Base-by-base conservation (phyloP, 2,797 vertebrate species). In the Bradypodion ventrale region DNA sequence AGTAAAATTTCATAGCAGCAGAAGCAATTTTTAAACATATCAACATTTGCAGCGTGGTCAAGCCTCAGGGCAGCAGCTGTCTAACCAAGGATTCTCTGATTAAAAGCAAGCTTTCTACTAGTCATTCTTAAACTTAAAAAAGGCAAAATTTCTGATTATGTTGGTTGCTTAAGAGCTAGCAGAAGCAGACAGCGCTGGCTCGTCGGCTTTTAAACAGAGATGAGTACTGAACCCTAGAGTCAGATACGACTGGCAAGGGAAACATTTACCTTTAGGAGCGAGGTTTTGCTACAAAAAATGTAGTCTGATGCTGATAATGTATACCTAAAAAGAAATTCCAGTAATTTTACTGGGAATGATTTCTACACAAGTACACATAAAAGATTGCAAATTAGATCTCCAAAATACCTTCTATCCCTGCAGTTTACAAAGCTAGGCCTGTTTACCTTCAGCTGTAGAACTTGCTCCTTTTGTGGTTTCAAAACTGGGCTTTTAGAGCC, bases 1-100 rank as follows among this genome's bases (percentile, higher is more conserved):
- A 79, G 87, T 44, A 90, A 87, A 84, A 87, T 84, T 72, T 89
- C 80, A 85, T 46, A 87, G 74, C 63, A 70, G 69, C 40, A 76
- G 40, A 25, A 81, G 68, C 74, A 84, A 37, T 76, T 77, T 83
- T 85, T n/a, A 12, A 70, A 78, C 72, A 23, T 3, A 85, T 87
- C 80, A 84, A 75, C 87, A 66, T 42, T 83, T 56, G 85, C 78
- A 86, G 46, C 29, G 86, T 56, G 75, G 4, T 25, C 3, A 7
- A 89, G 83, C 21, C 6, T 29, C 65, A 19, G 84, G 52, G 52
- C 19, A 56, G 81, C 46, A 88, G 59, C 32, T 84, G 78, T 80
- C 87, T 82, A 76, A 1, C 35, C 75, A 63, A 16, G 27, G 16
- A 44, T 74, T 74, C 40, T 69, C 77, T 68, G 74, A 89, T 78